A percentile compares a stretch with the other conserved stretches of the same genome.
These are phyloP conservation scores for Acanthiza pusilla DNA, from an alignment of 2,797 vertebrate species.

Conservation along the genomic window DNA sequence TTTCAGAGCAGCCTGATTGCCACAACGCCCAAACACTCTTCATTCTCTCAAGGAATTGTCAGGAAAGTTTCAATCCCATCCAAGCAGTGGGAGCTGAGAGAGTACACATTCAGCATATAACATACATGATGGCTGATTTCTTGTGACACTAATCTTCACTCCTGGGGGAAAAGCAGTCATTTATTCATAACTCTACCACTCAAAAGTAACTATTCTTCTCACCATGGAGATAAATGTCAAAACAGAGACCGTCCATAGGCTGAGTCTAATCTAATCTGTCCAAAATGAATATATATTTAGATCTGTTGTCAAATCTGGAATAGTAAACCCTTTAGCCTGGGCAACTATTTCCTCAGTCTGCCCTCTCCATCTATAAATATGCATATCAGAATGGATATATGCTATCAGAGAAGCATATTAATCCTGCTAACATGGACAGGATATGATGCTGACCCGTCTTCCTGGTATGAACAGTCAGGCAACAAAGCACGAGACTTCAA, in stretches of 20 bases:
- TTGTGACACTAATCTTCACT: constrained; percentile 53
- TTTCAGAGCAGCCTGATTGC: constrained; percentile 24
- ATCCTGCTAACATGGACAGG: not conserved
- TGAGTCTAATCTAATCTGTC: constrained; percentile 49
- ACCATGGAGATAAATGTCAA: constrained; percentile 50
- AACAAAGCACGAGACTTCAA: not conserved
- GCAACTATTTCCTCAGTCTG: not conserved
- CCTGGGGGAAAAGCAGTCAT: constrained; percentile 38
- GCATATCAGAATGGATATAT: not conserved
- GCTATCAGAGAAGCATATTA: not conserved
- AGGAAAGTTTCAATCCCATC: constrained; percentile 7
- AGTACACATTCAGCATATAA: not conserved
- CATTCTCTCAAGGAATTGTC: constrained; percentile 29
- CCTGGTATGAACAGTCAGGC: not conserved
- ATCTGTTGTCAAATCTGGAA: constrained; percentile 35
- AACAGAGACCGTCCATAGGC: constrained; percentile 42
- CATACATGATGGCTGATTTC: constrained; percentile 47
- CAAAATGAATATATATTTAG: constrained; percentile 45
- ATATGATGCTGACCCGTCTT: not conserved
- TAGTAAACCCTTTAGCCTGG: constrained; percentile 4
- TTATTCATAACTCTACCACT: constrained; percentile 35
- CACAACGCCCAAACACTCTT: not conserved
- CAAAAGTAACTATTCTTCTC: constrained; percentile 53
- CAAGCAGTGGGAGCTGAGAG: not conserved
- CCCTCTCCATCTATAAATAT: not conserved